Conservation (phyloP, 2,113 vertebrate species). For the Elgaria multicarinata region DNA sequence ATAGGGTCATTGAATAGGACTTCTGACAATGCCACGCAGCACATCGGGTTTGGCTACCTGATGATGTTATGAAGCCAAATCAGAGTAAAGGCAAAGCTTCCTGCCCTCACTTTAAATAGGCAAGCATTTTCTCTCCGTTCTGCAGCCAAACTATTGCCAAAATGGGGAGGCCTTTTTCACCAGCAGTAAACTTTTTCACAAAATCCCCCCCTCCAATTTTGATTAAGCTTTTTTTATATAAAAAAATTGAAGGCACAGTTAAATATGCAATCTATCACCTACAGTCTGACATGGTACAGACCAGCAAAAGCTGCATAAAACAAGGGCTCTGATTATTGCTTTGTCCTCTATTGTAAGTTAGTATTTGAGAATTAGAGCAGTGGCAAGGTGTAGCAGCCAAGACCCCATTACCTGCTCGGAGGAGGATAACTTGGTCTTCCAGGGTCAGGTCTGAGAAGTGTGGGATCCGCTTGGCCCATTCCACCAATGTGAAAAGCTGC, state of each 20-base stretch:
- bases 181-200: background rate
- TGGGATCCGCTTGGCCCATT: slow-evolving; percentile 96
- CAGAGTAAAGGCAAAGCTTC: background rate
- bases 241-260: background rate
- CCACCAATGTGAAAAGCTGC: slow-evolving; percentile 94
- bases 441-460: slow-evolving; percentile 92
- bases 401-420: slow-evolving; percentile 86
- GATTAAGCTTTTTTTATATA: background rate
- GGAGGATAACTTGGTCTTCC: slow-evolving; percentile 95
- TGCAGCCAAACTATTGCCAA: background rate
- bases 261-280: no score
- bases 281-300: background rate
- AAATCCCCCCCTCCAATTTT: background rate
- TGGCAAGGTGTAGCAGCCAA: background rate
- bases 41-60: background rate
- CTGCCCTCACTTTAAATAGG: background rate
- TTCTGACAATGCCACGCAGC: background rate
- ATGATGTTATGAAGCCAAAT: background rate
- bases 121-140: background rate
- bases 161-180: no score
- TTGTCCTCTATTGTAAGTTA: no score
- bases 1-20: no score
- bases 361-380: background rate
- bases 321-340: background rate
- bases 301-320: background rate